phyloP scores from a whole-genome alignment of 2,797 vertebrate genomes.

The Steatocranus sp. region DNA sequence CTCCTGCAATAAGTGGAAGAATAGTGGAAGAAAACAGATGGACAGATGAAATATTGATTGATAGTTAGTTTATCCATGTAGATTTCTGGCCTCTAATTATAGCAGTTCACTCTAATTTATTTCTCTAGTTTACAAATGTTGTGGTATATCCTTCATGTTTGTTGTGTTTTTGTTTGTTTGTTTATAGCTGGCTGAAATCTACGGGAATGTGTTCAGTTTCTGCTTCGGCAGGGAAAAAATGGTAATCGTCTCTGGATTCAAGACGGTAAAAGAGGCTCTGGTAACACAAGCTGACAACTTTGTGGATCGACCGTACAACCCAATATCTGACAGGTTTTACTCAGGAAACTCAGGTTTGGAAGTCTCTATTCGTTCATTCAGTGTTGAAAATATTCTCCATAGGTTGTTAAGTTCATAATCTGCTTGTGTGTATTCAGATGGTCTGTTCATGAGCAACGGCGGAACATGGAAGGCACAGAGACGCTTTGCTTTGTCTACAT shows the following conservation, averaged over 20 bases:
- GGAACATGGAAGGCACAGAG: not conserved
- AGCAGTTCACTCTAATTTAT: no score
- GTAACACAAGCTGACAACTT: not conserved
- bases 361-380: accelerated
- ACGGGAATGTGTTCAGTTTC: not conserved
- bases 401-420: accelerated
- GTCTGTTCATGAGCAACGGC: not conserved
- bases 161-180: not conserved
- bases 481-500: not conserved
- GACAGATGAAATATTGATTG: no score
- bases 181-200: not conserved
- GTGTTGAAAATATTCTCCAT: accelerated
- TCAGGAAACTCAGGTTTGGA: accelerated
- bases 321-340: accelerated
- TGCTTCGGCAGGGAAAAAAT: not conserved
- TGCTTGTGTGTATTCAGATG: accelerated
- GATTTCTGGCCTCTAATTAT: not conserved
- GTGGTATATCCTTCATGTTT: not conserved
- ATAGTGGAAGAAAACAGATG: no score
- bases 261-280: not conserved
- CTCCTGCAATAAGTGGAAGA: no score
- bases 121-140: no score
- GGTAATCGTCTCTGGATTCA: not conserved
- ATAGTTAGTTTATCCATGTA: no score
- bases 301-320: not conserved